Conservation (phyloP, 2,888 invertebrate species). For the Meloe dianella region DNA sequence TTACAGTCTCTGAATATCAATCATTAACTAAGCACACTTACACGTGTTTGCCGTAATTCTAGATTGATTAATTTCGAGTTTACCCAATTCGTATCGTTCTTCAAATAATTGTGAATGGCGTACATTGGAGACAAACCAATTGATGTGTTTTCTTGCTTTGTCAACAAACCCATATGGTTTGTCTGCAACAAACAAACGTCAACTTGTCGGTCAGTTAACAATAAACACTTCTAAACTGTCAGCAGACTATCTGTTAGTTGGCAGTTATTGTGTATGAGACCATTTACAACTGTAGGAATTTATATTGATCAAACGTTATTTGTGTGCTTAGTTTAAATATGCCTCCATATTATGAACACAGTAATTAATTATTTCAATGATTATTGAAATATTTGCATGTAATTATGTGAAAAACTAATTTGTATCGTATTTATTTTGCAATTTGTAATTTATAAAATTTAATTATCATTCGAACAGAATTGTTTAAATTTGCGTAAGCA, state of each 20-base stretch:
- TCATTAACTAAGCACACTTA: neutral
- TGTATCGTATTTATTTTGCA: neutral
- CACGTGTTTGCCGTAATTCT: neutral
- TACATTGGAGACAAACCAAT: neutral
- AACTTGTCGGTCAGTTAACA: slow-evolving; percentile 1
- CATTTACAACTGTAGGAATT: neutral
- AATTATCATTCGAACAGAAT: too few relatives aligned
- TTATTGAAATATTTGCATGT: neutral
- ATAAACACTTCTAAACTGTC: neutral
- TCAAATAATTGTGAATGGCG: neutral
- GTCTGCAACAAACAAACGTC: neutral
- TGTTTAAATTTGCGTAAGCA: too few relatives aligned
- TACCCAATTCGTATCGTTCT: neutral
- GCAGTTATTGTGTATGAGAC: neutral
- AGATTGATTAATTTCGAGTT: neutral
- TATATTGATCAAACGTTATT: neutral
- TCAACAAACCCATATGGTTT: neutral
- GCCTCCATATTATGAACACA: neutral
- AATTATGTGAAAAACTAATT: neutral
- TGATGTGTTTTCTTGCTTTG: neutral
- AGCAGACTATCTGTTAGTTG: neutral
- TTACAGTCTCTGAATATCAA: neutral
- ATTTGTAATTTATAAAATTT: too few relatives aligned
- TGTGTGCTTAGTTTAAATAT: neutral
- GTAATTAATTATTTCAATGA: neutral